Evolutionary conservation across 2,888 invertebrate genomes (phyloP).

Genomic region (Liopterus haemorrhoidalis): DNA sequence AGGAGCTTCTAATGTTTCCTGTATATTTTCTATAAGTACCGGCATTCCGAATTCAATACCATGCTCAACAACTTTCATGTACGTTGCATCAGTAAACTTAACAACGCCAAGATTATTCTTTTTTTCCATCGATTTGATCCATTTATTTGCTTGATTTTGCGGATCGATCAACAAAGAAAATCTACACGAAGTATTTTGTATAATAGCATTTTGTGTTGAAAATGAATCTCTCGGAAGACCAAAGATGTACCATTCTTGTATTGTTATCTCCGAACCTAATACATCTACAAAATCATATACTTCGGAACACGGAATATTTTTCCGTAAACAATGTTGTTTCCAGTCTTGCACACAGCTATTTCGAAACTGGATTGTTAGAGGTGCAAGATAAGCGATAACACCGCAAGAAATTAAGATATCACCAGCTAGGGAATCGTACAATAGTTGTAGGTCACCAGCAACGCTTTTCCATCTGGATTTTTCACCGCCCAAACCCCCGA

Average conservation of each 20-base stretch:
- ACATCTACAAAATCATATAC: slow-evolving; percentile 66
- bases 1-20: slow-evolving; percentile 71
- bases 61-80: slow-evolving; percentile 68
- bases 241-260: slow-evolving; percentile 78
- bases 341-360: slow-evolving; percentile 59
- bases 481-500: slow-evolving; percentile 83
- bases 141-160: slow-evolving; percentile 78
- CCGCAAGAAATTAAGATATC: slow-evolving; percentile 85
- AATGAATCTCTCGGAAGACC: slow-evolving; percentile 76
- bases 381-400: slow-evolving; percentile 82
- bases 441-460: slow-evolving; percentile 65
- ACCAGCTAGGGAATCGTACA: slow-evolving; percentile 79
- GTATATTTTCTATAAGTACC: slow-evolving; percentile 68
- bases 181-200: slow-evolving; percentile 69
- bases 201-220: slow-evolving; percentile 79
- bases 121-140: slow-evolving; percentile 80
- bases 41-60: slow-evolving; percentile 74
- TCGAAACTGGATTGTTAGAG: slow-evolving; percentile 69
- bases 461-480: slow-evolving; percentile 77
- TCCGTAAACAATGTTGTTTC: slow-evolving; percentile 60
- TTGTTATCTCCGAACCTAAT: slow-evolving; percentile 79
- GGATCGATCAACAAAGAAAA: slow-evolving; percentile 81
- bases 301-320: slow-evolving; percentile 72
- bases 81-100: slow-evolving; percentile 68
- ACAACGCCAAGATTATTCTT: slow-evolving; percentile 62